Base-by-base conservation (phyloP, 2,797 vertebrate species). In the Pipistrellus pygmaeus region DNA sequence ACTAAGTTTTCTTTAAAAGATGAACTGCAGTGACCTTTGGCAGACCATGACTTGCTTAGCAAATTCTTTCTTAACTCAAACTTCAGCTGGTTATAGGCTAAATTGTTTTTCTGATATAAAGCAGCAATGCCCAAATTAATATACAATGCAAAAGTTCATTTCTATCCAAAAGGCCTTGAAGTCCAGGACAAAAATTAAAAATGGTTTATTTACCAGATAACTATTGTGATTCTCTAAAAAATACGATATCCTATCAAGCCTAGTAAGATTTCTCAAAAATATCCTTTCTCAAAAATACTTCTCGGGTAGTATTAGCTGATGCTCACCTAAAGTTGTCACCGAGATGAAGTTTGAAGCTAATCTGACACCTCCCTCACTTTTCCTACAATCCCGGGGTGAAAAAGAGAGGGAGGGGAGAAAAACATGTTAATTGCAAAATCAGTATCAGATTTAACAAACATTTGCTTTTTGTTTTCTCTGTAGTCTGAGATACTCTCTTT, bases 211-310 rank as follows among this genome's bases (percentile, higher is more conserved):
- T 81, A 80, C 73, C 51, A 84, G 48, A 55, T 85, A n/a, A 38
- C 41, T 41, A 41, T 69, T 60, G 30, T 25, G 64, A 78, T 75
- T 95, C 75, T 95, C 41, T 77, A 57, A 48, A 93, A 92, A 89
- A 87, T 17, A 32, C 30, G 72, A 27, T 60, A 25, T 66, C 30
- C 60, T 23, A 71, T 46, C 60, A 64, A 85, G 75, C 32, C 77
- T 93, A 80, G 80, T 69, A 92, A 91, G 51, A 25, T 87, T 94
- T 95, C 68, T 95, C 60, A 91, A 82, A 94, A 94, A 82, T 44
- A 23, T 72, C 44, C 44, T 44, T 44, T 62, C 46, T 94, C 71
- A 78, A 9, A 90, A 80, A 86, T 84, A 89, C 41, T 94, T 94
- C 77, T 57, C 32, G 12, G 20, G 46, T 92, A 51, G n/a, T 75